phyloP scores from a whole-genome alignment of 2,888 invertebrate species.

The Pharmacophagus antenor region DNA sequence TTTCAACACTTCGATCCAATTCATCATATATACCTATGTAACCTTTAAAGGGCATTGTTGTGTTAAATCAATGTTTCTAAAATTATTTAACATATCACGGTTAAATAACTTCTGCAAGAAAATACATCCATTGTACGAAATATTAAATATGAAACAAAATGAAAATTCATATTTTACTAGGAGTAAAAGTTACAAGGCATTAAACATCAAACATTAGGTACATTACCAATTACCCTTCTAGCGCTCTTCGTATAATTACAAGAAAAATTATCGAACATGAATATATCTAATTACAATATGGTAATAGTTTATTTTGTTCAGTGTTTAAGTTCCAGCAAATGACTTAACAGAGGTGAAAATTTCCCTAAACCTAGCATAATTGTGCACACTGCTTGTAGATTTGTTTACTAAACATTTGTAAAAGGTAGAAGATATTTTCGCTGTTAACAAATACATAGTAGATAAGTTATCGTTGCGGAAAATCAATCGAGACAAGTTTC shows the following conservation, averaged over 20 bases:
- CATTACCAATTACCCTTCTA: conserved; percentile 3
- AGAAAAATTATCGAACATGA: not conserved
- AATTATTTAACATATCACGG: too few species aligned
- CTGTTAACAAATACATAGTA: conserved; percentile 20
- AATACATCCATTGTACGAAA: too few species aligned
- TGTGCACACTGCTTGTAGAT: too few species aligned
- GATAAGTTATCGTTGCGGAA: conserved; percentile 25
- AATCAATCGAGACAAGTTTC: conserved; percentile 25
- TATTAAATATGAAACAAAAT: too few species aligned
- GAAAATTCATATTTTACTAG: too few species aligned
- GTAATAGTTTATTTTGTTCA: not conserved
- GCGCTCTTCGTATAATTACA: conserved; percentile 1
- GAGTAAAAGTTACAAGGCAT: too few species aligned
- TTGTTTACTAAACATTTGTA: not conserved
- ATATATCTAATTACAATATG: not conserved
- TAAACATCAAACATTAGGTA: too few species aligned
- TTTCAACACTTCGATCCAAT: too few species aligned
- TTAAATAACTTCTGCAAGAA: too few species aligned
- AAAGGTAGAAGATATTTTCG: conserved; percentile 3
- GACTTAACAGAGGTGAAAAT: not conserved
- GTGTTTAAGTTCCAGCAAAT: not conserved
- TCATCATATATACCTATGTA: too few species aligned
- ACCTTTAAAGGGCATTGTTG: too few species aligned
- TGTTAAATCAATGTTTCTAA: too few species aligned
- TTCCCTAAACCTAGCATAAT: not conserved